These are phyloP conservation scores for Paramormyrops hopkinsi DNA, from an alignment of 2,797 vertebrate genomes.

Conservation along the genomic window DNA sequence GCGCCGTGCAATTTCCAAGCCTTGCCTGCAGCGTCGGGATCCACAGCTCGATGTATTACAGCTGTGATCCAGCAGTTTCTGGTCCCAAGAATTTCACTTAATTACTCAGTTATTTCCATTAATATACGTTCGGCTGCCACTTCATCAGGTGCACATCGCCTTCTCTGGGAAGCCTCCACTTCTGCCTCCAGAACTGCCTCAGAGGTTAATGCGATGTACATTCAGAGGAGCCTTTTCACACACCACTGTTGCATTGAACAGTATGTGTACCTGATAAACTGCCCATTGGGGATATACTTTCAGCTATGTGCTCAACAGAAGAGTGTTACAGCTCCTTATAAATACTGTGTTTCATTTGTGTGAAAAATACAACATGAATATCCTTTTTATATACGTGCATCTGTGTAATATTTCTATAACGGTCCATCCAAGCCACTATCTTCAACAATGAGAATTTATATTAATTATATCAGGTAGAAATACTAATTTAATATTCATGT, in stretches of 20 bases:
- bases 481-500: not conserved
- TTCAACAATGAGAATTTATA: not conserved
- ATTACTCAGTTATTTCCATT: not conserved
- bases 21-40: not conserved
- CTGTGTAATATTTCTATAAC: not conserved
- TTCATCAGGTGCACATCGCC: not conserved
- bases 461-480: not conserved
- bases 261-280: not conserved
- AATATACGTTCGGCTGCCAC: not conserved
- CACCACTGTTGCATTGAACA: not conserved
- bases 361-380: not conserved
- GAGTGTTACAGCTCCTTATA: not conserved
- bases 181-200: not conserved
- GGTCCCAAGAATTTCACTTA: not conserved
- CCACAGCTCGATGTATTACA: not conserved
- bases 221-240: not conserved
- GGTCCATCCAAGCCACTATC: not conserved
- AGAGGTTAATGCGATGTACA: not conserved
- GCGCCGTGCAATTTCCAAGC: not conserved
- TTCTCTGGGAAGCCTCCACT: not conserved
- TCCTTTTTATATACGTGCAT: not conserved
- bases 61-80: not conserved
- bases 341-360: not conserved
- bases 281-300: not conserved
- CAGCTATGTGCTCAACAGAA: not conserved